These are phyloP conservation scores for Spisula subtruncata DNA, from an alignment of 2,888 invertebrate species.

Conservation along the genomic window DNA sequence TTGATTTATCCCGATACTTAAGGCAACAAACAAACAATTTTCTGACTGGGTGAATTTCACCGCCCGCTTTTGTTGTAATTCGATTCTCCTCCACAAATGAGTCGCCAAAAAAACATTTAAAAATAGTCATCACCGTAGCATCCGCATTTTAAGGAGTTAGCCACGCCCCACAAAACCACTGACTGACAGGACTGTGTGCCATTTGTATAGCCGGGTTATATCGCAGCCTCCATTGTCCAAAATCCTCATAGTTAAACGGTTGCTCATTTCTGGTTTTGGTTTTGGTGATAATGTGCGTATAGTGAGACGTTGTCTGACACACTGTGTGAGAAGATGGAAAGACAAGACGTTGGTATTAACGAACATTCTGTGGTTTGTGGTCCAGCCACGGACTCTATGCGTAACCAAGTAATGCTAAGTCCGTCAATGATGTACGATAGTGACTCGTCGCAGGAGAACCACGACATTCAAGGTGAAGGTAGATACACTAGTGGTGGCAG, in stretches of 20 bases:
- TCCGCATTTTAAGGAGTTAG: constrained; percentile 23
- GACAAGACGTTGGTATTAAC: neutral
- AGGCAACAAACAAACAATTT: constrained; percentile 26
- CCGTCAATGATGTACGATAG: constrained; percentile 67
- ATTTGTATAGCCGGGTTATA: constrained; percentile 47
- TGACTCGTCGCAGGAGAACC: constrained; percentile 70
- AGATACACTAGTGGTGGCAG: neutral
- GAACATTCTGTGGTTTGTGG: constrained; percentile 45
- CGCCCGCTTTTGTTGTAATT: constrained; percentile 14
- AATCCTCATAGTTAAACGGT: constrained; percentile 23
- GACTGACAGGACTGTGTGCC: constrained; percentile 60
- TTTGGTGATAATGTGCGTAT: constrained; percentile 29
- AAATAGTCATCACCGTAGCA: constrained; percentile 19
- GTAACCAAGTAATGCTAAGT: constrained; percentile 17
- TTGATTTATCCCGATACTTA: constrained; percentile 26
- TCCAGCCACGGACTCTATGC: constrained; percentile 11
- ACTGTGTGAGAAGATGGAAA: constrained; percentile 29
- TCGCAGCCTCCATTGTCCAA: constrained; percentile 28
- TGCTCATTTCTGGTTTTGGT: constrained; percentile 31
- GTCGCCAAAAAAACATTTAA: constrained; percentile 24
- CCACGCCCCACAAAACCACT: constrained; percentile 53
- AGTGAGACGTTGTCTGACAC: constrained; percentile 18
- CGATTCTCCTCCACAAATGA: constrained; percentile 20
- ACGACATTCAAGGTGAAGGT: constrained; percentile 33
- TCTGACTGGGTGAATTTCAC: constrained; percentile 29